Evolutionary conservation across 1,140 invertebrate genomes (phyloP), one percentile per base, ranked within the genome.

Genomic region (Drosophila erecta): DNA sequence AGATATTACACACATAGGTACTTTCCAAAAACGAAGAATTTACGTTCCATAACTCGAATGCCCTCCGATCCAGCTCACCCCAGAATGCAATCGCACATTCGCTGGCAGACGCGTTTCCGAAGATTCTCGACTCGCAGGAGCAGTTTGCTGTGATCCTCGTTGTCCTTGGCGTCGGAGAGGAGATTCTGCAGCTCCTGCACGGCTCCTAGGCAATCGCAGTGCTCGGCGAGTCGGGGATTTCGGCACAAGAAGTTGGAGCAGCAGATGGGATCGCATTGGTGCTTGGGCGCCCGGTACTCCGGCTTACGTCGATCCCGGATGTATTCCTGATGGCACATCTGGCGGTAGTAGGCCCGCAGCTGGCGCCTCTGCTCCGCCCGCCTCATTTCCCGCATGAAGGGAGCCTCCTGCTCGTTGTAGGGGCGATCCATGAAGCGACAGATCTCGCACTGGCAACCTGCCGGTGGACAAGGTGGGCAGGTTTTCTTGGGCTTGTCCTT

Each of bases 311-410:
- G 47, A 3, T n/a, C 17, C 2, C 38, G 15, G 6, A 61, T 12
- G 3, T 81, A 58, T 0, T 70, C 49, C 5, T 20, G 27, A 14
- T 58, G 47, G n/a, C 71, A 27, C 38, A 61, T 60, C 2, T 33
- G 24, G 0, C 47, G 30, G 7, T 50, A 59, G 27, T 79, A 84
- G 0, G 62, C 41, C 0, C 38, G 46, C 2, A 60, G 20, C n/a
- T 67, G 22, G 5, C 53, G 75, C 7, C 17, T 54, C 8, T 83
- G 51, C 6, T 76, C 33, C 3, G 33, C 44, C 3, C 14, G 38
- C 22, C 50, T 62, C 80, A 84, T 71, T 5, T 84, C 51, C 2
- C 4, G 8, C 5, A 84, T 66, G 10, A 71, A 54, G 11, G 76
- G 71, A 2, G 71, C 46, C 10, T 84, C 65, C 0, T 30, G 30